Evolutionary conservation across 2,888 invertebrate genomes (phyloP).

Genomic region (Troglohyphantes excavatus): DNA sequence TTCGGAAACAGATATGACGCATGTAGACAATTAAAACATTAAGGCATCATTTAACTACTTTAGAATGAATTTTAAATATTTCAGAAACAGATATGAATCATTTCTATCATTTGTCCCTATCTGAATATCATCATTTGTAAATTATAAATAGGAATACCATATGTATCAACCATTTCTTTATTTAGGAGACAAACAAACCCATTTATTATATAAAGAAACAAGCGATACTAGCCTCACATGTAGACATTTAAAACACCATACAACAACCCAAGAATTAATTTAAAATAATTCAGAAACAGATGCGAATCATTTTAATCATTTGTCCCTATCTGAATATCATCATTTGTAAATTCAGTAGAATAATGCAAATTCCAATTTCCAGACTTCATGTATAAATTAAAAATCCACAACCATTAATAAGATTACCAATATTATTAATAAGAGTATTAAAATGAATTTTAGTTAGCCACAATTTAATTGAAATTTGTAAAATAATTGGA

Average conservation of each 20-base stretch:
- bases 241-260: neutral
- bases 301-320: constrained; percentile 10
- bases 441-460: too few relatives aligned
- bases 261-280: neutral
- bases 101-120: constrained; percentile 13
- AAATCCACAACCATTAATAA: too few relatives aligned
- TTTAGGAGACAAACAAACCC: neutral
- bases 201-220: neutral
- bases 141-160: too few relatives aligned
- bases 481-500: constrained; percentile 1
- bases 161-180: too few relatives aligned
- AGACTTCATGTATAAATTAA: too few relatives aligned
- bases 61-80: neutral
- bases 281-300: neutral
- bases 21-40: too few relatives aligned
- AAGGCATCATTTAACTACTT: neutral
- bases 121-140: neutral
- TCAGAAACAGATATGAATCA: constrained; percentile 18
- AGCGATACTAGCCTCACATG: neutral
- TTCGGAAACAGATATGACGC: neutral
- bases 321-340: constrained; percentile 27
- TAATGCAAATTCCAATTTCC: too few relatives aligned
- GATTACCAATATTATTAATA: too few relatives aligned
- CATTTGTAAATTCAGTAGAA: neutral
- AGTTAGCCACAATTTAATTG: too few relatives aligned